phyloP scores from a whole-genome alignment of 1,140 invertebrate species.

The Drosophila mauritiana region DNA sequence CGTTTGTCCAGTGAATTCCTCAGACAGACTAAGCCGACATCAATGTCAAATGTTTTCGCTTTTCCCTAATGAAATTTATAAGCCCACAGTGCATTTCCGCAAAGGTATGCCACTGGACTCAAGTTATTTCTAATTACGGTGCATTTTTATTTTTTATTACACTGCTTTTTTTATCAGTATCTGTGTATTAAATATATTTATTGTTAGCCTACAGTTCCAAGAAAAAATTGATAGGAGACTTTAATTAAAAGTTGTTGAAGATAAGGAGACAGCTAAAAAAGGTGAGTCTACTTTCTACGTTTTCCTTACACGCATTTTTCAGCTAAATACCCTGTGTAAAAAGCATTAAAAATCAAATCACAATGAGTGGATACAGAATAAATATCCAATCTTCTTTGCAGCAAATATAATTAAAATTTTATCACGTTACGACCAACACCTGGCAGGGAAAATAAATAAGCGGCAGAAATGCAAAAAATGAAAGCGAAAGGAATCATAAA shows the following conservation, averaged over 20 bases:
- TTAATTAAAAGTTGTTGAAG: no score
- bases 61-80: slow-evolving; percentile 50
- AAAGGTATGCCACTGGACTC: neutral
- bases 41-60: slow-evolving; percentile 46
- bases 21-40: slow-evolving; percentile 37
- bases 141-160: slow-evolving; percentile 14
- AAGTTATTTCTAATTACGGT: slow-evolving; percentile 53
- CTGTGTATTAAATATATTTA: no score
- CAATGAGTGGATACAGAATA: slow-evolving; percentile 13
- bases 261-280: neutral
- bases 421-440: slow-evolving; percentile 61
- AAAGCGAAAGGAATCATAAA: slow-evolving; percentile 40
- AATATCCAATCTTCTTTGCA: slow-evolving; percentile 30
- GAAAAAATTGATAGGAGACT: no score
- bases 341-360: slow-evolving; percentile 18
- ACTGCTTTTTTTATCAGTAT: neutral
- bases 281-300: neutral
- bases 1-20: slow-evolving; percentile 21
- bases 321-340: neutral
- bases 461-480: slow-evolving; percentile 16
- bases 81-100: slow-evolving; percentile 7
- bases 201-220: no score
- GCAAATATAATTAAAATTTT: slow-evolving; percentile 69
- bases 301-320: no score
- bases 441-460: slow-evolving; percentile 43